Conservation (phyloP, 2,888 invertebrate genomes). For the Oscheius sp. region DNA sequence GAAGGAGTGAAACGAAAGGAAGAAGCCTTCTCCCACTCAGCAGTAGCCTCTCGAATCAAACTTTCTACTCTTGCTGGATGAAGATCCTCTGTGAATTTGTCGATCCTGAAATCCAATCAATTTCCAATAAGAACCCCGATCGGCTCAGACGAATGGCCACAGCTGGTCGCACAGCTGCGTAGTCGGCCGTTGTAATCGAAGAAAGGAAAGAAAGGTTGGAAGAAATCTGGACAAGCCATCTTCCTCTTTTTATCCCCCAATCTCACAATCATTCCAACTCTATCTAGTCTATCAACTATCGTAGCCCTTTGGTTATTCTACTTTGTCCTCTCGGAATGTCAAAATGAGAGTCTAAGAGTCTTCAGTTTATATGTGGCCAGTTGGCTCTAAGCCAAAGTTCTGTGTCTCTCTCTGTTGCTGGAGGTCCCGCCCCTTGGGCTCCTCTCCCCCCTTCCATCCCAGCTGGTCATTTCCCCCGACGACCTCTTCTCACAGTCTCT, state of each 20-base stretch:
- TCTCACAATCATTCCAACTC: not conserved
- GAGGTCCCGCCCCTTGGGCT: not conserved
- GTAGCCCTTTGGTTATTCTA: not conserved
- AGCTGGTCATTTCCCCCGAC: constrained; percentile 8
- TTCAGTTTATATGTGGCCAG: constrained; percentile 2
- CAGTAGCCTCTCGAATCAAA: constrained; percentile 1
- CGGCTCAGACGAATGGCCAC: constrained; percentile 20
- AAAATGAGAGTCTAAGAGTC: not conserved
- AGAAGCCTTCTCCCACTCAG: not conserved
- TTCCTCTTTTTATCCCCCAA: not conserved
- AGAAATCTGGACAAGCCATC: not conserved
- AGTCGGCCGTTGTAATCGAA: constrained; percentile 20
- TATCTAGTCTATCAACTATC: not conserved
- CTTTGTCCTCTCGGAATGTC: not conserved
- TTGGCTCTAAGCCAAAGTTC: not conserved
- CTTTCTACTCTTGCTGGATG: not conserved
- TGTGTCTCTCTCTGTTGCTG: not conserved
- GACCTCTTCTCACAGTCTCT: not conserved
- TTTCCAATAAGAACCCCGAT: not conserved
- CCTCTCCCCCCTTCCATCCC: not conserved
- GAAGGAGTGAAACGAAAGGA: constrained; percentile 1
- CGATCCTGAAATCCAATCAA: constrained; percentile 4
- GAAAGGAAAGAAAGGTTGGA: constrained; percentile 6
- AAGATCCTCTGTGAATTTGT: not conserved
- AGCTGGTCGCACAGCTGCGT: constrained; percentile 26